These are phyloP conservation scores for Danio albolineatus DNA, from an alignment of 2,797 vertebrate genomes.

Conservation along the genomic window DNA sequence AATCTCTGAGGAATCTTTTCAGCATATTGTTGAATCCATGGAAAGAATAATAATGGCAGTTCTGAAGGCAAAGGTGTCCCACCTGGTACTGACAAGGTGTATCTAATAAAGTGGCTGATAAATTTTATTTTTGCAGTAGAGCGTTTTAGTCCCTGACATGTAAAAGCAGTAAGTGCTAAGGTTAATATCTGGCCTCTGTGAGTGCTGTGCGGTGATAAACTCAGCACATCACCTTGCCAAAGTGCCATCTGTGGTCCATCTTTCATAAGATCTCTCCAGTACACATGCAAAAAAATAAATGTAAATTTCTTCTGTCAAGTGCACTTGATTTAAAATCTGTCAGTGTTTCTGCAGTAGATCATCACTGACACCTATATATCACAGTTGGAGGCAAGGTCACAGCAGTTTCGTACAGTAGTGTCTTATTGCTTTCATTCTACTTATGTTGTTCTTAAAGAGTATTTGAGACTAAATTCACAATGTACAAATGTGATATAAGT, in stretches of 20 bases:
- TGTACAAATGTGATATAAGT: neutral
- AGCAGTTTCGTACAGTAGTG: neutral
- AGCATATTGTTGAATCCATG: too few relatives aligned
- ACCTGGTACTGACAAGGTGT: too few relatives aligned
- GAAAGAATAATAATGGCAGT: too few relatives aligned
- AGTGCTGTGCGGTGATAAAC: neutral
- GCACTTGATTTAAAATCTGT: conserved; percentile 49
- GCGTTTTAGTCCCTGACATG: neutral
- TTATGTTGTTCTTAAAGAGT: neutral
- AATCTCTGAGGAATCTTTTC: too few relatives aligned
- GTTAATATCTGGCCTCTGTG: neutral
- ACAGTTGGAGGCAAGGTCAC: conserved; percentile 42
- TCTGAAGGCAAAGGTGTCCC: too few relatives aligned
- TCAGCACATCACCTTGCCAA: conserved; percentile 19
- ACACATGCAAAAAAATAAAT: conserved; percentile 45
- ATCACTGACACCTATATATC: conserved; percentile 44
- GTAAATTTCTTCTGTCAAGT: conserved; percentile 39
- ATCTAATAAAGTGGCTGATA: too few relatives aligned
- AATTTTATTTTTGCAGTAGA: too few relatives aligned
- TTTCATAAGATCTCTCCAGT: conserved; percentile 16
- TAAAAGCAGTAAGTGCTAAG: neutral
- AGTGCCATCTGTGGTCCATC: conserved; percentile 16
- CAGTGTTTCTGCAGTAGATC: conserved; percentile 47
- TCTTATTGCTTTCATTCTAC: conserved; percentile 8
- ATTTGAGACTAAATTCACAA: neutral